Conservation (phyloP, 2,797 vertebrate species). For the Hypotaenidia okinawae region DNA sequence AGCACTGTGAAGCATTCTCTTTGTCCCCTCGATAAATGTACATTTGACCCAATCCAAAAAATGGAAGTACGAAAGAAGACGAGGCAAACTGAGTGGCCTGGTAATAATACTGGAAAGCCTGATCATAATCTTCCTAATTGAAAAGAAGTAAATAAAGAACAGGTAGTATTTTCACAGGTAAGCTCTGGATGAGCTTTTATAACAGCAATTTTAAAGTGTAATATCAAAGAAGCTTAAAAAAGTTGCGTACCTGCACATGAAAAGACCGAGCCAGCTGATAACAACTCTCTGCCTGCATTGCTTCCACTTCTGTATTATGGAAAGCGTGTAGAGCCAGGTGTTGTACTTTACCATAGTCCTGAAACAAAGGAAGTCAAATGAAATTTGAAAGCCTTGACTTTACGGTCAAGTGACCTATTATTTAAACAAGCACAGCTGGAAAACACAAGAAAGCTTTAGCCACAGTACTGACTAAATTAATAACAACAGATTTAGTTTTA, state of each 20-base stretch:
- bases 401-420: not conserved
- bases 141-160: conserved; percentile 4
- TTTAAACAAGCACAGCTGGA: not conserved
- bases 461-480: not conserved
- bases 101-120: conserved; percentile 99
- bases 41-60: conserved; percentile 99
- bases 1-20: conserved; percentile 98
- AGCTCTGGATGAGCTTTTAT: not conserved
- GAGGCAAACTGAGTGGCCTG: conserved; percentile 99
- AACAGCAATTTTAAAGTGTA: not conserved
- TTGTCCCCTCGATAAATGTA: conserved; percentile 98
- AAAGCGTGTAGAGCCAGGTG: conserved; percentile 98
- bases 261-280: conserved; percentile 98
- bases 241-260: conserved; percentile 90
- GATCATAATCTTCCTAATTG: conserved; percentile 95
- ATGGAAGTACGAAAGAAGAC: conserved; percentile 95
- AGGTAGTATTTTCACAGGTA: not conserved
- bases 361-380: not conserved
- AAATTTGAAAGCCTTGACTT: not conserved
- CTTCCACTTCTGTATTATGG: conserved; percentile 98
- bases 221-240: not conserved
- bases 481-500: not conserved
- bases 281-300: conserved; percentile 99
- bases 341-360: conserved; percentile 99
- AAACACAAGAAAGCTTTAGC: not conserved